Evolutionary conservation across 2,113 vertebrate genomes (phyloP).

Genomic region (Chrysochloris asiatica): DNA sequence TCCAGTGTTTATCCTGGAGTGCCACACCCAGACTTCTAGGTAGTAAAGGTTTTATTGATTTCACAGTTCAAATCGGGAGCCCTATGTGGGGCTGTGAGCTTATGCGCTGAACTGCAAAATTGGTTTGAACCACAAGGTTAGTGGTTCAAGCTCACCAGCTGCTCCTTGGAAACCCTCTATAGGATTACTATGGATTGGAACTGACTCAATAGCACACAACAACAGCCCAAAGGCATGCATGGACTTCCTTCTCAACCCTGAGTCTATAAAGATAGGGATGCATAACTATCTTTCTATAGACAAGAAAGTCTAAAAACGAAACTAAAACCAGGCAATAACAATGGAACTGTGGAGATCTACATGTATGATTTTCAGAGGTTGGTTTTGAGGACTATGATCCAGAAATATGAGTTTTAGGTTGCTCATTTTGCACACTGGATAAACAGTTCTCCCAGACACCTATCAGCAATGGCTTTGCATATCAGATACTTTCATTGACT

Average conservation of each 20-base stretch:
- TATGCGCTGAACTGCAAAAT: too few species aligned
- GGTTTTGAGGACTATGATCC: not conserved
- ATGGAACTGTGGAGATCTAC: not conserved
- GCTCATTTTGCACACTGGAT: not conserved
- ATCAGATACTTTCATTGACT: not conserved
- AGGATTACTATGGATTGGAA: too few species aligned
- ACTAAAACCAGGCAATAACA: not conserved
- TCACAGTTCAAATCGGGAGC: too few species aligned
- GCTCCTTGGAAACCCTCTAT: too few species aligned
- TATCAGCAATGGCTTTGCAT: not conserved
- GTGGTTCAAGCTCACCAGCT: too few species aligned
- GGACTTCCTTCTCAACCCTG: not conserved
- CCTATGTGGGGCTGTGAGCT: too few species aligned
- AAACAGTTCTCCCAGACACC: not conserved
- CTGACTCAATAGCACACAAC: too few species aligned
- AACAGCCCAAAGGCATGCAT: too few species aligned
- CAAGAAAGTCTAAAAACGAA: not conserved
- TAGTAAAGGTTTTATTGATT: too few species aligned
- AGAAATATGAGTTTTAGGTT: not conserved
- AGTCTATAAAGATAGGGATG: not conserved
- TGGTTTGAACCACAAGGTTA: too few species aligned
- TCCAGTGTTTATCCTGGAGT: too few species aligned
- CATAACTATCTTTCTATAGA: not conserved
- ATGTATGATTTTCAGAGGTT: not conserved
- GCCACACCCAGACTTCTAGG: too few species aligned